A percentile compares a stretch with the other conserved stretches of the same genome.
Conservation (phyloP, 2,797 vertebrate species). For the Spheniscus humboldti region DNA sequence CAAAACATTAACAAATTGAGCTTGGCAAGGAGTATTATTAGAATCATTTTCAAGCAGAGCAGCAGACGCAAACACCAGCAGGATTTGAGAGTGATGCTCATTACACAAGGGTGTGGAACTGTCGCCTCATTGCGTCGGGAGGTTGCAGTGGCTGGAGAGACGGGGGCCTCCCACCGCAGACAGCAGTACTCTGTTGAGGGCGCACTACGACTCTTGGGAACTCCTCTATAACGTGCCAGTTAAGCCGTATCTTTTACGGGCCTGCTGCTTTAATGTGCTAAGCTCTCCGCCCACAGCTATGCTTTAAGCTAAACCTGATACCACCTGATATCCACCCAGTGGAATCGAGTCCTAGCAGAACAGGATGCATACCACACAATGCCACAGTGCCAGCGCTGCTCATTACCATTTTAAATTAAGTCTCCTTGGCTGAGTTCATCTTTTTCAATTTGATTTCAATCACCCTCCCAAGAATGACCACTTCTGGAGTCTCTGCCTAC, state of each 20-base stretch:
- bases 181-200: too few relatives aligned
- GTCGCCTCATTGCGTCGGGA: not conserved
- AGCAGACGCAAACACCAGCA: not conserved
- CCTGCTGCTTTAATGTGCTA: not conserved
- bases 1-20: not conserved
- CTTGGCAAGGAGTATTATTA: not conserved
- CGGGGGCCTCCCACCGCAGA: not conserved
- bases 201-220: not conserved
- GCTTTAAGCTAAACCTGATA: not conserved
- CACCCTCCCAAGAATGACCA: not conserved
- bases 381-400: not conserved
- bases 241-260: accelerated
- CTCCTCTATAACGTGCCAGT: not conserved
- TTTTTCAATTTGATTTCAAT: not conserved
- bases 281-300: not conserved
- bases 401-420: not conserved
- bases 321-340: not conserved
- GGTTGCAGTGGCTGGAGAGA: not conserved
- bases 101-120: not conserved
- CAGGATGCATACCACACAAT: not conserved
- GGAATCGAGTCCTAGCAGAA: not conserved
- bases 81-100: not conserved
- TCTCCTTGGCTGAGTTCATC: not conserved
- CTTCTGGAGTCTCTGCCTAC: not conserved
- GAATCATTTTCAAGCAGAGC: not conserved